phyloP scores from a whole-genome alignment of 2,797 vertebrate genomes.

The Sebastes vulpes region DNA sequence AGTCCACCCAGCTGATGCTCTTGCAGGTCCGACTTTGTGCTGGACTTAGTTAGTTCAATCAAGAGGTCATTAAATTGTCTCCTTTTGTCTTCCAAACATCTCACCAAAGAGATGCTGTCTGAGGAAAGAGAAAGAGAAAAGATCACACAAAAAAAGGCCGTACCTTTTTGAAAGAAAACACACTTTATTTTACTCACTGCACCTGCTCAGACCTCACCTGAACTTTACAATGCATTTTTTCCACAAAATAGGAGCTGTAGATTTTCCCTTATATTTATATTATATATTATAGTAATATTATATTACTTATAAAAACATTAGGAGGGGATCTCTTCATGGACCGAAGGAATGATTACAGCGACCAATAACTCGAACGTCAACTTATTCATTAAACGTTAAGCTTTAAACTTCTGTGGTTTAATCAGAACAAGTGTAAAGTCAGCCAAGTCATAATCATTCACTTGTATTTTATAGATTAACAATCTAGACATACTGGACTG shows the following conservation, averaged over 20 bases:
- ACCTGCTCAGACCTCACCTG: neutral
- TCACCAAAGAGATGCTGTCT: neutral
- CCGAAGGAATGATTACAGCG: neutral
- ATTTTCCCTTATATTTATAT: neutral
- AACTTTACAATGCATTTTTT: neutral
- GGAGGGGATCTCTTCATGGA: neutral
- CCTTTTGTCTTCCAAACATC: neutral
- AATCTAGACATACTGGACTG: neutral
- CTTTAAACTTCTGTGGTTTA: neutral
- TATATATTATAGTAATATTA: too few species aligned
- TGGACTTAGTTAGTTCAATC: neutral
- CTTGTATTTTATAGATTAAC: neutral
- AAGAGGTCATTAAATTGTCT: neutral
- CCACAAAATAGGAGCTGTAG: neutral
- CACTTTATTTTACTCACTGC: neutral
- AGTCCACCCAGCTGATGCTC: too few species aligned
- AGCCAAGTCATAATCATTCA: neutral
- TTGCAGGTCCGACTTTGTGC: neutral
- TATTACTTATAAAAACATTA: neutral
- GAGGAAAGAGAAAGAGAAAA: neutral
- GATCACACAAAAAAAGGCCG: neutral
- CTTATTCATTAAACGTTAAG: neutral
- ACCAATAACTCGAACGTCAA: neutral
- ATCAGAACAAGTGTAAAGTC: neutral
- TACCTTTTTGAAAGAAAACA: neutral